Evolutionary conservation across 2,888 invertebrate species (phyloP), one percentile per base, ranked within the genome.

Genomic region (Meghimatium bilineatum): DNA sequence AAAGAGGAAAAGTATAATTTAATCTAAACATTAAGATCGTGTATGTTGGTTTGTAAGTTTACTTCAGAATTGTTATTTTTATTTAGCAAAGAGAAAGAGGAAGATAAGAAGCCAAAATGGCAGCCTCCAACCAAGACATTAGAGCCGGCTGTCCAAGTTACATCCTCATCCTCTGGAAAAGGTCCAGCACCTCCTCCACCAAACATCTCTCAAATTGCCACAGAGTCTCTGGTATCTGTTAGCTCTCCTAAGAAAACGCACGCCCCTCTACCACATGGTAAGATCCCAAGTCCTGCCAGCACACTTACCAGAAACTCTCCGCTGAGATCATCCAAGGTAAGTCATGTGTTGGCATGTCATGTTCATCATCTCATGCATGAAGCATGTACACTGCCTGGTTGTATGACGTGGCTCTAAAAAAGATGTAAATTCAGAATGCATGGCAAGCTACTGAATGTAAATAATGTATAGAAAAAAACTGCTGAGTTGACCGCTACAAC

Each of bases 61-160:
- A 63, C n/a, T 5, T 63, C 63, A n/a, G 34, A 1, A 17, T 26
- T 38, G 14, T 44, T 78, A 12, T 75, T 52, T 29, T 44, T 26
- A 44, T 76, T 23, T 20, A 77, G 8, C 83, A 91, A 91, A n/a
- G n/a, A n/a, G 44, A 90, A 90, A 87, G 89, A 90, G 82, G 92
- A 91, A 80, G 90, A 91, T 44, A 89, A 89, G 85, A 92, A 90
- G 82, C 91, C 90, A 82, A 89, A 87, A 84, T 92, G 92, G 92
- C 90, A 91, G 85, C 91, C 91, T 29, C 92, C 91, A 88, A 85
- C 75, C 34, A 87, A 85, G 56, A 49, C 67, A 17, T 60, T 69
- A 20, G n/a, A 66, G 5, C 3, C 84, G 29, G 32, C 66, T 34
- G 66, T 63, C 26, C 38, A 66, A 26, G 49, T 29, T 12, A 83